Percentiles rank a stretch among this genome's conserved stretches.
phyloP scores from a whole-genome alignment of 1,140 invertebrate species.

The Heliconius himera region DNA sequence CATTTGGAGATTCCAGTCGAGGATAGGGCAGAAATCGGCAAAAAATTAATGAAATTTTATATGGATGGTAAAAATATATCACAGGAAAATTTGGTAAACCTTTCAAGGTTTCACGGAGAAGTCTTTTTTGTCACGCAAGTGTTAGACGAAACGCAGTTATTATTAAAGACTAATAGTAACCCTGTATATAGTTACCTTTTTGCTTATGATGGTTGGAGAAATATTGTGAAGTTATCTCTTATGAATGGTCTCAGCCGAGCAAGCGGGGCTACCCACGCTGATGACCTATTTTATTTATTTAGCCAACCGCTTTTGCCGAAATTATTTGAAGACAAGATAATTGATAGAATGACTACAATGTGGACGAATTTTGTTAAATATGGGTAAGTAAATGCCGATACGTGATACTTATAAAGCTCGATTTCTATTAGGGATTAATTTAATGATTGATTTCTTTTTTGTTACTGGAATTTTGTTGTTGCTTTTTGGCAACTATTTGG shows the following conservation, averaged over 20 bases:
- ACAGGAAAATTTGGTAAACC: constrained; percentile 37
- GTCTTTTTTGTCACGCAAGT: constrained; percentile 50
- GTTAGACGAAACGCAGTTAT: constrained; percentile 56
- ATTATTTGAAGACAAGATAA: constrained; percentile 60
- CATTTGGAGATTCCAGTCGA: constrained; percentile 52
- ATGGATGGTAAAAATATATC: constrained; percentile 48
- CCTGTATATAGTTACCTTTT: constrained; percentile 66
- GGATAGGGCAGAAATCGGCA: constrained; percentile 41
- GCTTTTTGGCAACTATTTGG: too few relatives aligned
- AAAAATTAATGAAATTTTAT: constrained; percentile 49
- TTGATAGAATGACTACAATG: constrained; percentile 62
- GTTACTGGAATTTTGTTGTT: too few relatives aligned
- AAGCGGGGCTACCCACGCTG: constrained; percentile 65
- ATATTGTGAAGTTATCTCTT: constrained; percentile 45
- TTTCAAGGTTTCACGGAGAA: constrained; percentile 58
- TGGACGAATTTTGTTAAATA: constrained; percentile 76
- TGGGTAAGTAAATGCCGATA: constrained; percentile 50
- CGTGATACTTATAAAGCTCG: too few relatives aligned
- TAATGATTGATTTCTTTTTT: too few relatives aligned
- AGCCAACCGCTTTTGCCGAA: constrained; percentile 42
- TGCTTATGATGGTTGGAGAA: constrained; percentile 55
- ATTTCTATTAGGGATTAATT: too few relatives aligned
- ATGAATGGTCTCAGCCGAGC: constrained; percentile 30
- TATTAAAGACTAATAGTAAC: constrained; percentile 50
- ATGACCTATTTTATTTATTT: constrained; percentile 75